Base-by-base conservation (phyloP, 2,113 vertebrate genomes). In the Uropsilus gracilis region DNA sequence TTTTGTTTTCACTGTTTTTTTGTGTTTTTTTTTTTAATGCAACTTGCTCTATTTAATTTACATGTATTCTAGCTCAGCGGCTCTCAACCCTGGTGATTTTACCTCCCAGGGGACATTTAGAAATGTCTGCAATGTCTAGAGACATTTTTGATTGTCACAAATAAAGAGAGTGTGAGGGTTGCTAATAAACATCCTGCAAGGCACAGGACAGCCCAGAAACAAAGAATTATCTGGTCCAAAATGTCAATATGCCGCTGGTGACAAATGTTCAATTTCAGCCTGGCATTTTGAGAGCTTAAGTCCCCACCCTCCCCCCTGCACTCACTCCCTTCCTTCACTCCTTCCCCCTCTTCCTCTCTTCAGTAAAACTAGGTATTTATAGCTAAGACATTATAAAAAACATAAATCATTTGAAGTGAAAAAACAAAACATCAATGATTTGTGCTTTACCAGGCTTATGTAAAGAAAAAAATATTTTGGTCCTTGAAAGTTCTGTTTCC, bases 1-100 rank as follows among this genome's bases (percentile, higher is more conserved):
- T 39, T 26, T 95, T 61, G 26, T 71, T 87, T 93, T 90, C 89
- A 64, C 39, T 93, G n/a, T 84, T 66, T 34, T 32, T 66, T 66
- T 24, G 26, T 26, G 10, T 53, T 53, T 28, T 28, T 3, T 63
- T 28, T 28, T 10, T 28, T 16, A n/a, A 42, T 6, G 64, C 30
- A 64, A 64, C 63, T 81, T 37, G 53, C 55, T 92, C 50, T 83
- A 32, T 86, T 89, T 90, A 24, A 66, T 89, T 95, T 81, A 18
- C 46, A 57, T 77, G 28, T 39, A 34, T 69, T 76, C 78, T 86
- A 18, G 46, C 37, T 91, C 42, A 6, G 5, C 64, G 32, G 46
- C 57, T 89, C 68, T 91, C 39, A n/a, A 2, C 3, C 0, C 3
- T 13, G 28, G 28, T 16, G 50, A 39, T 59, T 66, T 68, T 7